Base-by-base conservation (phyloP, 2,113 vertebrate genomes). In the Nematolebias whitei region DNA sequence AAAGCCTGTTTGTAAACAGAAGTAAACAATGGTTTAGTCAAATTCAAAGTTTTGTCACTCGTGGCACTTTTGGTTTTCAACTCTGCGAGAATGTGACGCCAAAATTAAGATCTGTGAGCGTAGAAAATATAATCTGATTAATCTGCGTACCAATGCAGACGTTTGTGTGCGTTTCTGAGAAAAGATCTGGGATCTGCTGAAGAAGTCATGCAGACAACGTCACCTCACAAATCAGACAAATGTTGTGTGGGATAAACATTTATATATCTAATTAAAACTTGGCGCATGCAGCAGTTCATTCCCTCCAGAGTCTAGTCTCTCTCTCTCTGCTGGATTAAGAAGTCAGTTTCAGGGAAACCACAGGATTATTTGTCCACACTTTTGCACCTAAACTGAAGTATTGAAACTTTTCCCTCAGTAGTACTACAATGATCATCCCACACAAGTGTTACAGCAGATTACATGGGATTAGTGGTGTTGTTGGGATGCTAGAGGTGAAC, bases 151-250 rank as follows among this genome's bases (percentile, higher is more conserved):
- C n/a, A n/a, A n/a, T n/a, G n/a, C n/a, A n/a, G n/a, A 35, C 53
- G 62, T 62, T 29, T 51, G 57, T 61, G 32, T 47, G 22, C 10
- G 32, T 35, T 61, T 26, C 40, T 18, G 76, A 65, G 52, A 66
- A 65, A 55, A 68, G 39, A 56, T 59, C 45, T 54, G 76, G 64
- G 75, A 78, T 83, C 77, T 19, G 78, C 78, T 74, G 78, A 58
- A 60, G 61, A 64, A 16, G 14, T 50, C 40, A 26, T 3, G 5
- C 0, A 52, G 60, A 62, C 56, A 56, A 59, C 56, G 41, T 55
- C 41, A 68, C 50, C 61, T 68, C 62, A 63, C 60, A 64, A 40
- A 63, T 22, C 20, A 71, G 59, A 54, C 63, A 73, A 48, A 72
- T 54, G 52, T 43, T 51, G 24, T 63, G 57, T 39, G 51, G 54